Evolutionary conservation across 2,888 invertebrate genomes (phyloP).

Genomic region (Ectemnius cavifrons): DNA sequence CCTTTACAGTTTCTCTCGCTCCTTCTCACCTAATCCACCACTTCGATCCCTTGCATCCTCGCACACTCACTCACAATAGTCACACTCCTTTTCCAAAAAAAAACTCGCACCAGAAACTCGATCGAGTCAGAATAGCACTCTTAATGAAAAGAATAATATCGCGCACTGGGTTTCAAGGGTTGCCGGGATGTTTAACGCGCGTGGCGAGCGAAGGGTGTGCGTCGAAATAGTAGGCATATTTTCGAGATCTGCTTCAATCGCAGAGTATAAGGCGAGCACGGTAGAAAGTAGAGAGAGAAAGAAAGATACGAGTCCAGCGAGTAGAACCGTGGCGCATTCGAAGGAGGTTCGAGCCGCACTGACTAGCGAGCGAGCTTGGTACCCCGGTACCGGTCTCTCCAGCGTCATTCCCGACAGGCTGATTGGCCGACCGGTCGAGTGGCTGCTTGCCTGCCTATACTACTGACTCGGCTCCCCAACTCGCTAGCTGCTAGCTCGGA

Average conservation of each 20-base stretch:
- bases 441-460: constrained; percentile 52
- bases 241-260: background rate
- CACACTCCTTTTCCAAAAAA: background rate
- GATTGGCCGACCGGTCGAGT: constrained; percentile 62
- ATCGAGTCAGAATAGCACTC: background rate
- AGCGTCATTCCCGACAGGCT: constrained; percentile 67
- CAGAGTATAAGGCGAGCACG: background rate
- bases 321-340: background rate
- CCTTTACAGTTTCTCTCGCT: constrained; percentile 10
- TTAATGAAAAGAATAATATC: background rate
- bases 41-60: constrained; percentile 19
- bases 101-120: too few species aligned
- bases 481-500: constrained; percentile 27
- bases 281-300: background rate
- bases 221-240: background rate
- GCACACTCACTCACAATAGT: constrained; percentile 23
- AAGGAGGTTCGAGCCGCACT: constrained; percentile 59
- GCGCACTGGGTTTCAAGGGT: background rate
- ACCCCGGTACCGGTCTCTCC: constrained; percentile 49
- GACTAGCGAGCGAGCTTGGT: constrained; percentile 50
- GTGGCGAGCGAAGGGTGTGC: too few species aligned
- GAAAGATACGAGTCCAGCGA: too few species aligned
- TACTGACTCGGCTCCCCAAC: constrained; percentile 38
- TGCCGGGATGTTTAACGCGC: too few species aligned
- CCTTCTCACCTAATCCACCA: constrained; percentile 39